Conservation (phyloP, 2,797 vertebrate genomes). For the Acomys russatus region DNA sequence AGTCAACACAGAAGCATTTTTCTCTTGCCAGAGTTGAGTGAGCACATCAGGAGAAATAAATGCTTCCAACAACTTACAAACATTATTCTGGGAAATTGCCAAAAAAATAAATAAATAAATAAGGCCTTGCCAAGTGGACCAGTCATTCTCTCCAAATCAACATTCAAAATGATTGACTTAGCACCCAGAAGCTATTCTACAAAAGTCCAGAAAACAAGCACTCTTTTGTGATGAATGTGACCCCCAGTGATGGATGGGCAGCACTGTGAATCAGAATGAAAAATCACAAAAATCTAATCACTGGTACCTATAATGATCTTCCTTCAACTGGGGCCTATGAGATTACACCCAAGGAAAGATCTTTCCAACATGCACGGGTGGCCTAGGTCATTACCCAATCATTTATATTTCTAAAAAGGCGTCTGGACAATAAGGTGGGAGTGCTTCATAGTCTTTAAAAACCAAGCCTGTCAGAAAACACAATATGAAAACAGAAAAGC, state of each 20-base stretch:
- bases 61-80: constrained; percentile 65
- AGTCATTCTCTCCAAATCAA: constrained; percentile 63
- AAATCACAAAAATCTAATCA: constrained; percentile 60
- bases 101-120: not conserved
- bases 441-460: constrained; percentile 70
- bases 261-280: constrained; percentile 39
- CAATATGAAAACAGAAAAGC: constrained; percentile 65
- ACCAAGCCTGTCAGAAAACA: constrained; percentile 68
- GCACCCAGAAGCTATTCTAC: constrained; percentile 41
- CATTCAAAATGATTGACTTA: constrained; percentile 61
- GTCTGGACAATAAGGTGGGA: constrained; percentile 69
- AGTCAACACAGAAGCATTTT: constrained; percentile 52
- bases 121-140: constrained; percentile 58
- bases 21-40: constrained; percentile 70
- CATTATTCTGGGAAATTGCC: not conserved
- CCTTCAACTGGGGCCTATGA: constrained; percentile 35
- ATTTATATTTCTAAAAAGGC: constrained; percentile 71
- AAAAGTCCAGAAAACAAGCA: constrained; percentile 64
- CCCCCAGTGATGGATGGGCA: constrained; percentile 38
- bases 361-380: constrained; percentile 39
- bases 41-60: constrained; percentile 79
- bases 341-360: constrained; percentile 58
- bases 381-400: constrained; percentile 64
- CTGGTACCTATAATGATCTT: constrained; percentile 54
- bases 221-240: constrained; percentile 54